Evolutionary conservation across 2,113 vertebrate species (phyloP).

Genomic region (Tursiops truncatus): DNA sequence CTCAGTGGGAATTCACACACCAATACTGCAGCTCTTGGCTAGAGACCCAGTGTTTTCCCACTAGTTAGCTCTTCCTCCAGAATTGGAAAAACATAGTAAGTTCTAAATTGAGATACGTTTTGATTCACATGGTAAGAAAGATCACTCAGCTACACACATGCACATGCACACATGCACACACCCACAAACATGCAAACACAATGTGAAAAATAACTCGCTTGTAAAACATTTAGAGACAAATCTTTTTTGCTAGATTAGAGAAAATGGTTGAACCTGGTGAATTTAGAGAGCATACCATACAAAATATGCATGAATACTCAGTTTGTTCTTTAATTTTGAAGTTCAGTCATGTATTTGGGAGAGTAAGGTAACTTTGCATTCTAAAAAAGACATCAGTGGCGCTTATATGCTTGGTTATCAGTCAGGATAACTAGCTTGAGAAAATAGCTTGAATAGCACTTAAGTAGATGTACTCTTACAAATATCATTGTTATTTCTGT

Average conservation of each 20-base stretch:
- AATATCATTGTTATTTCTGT: neutral
- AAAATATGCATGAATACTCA: neutral
- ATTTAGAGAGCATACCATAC: neutral
- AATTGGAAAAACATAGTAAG: neutral
- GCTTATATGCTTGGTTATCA: neutral
- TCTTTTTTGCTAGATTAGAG: neutral
- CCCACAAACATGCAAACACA: neutral
- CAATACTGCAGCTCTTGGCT: neutral
- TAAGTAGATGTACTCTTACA: neutral
- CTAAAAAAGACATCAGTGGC: neutral
- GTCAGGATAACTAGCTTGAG: neutral
- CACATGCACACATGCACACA: neutral
- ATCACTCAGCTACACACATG: neutral
- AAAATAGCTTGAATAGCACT: neutral
- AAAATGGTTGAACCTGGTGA: neutral
- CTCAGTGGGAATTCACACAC: neutral
- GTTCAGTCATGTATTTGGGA: neutral
- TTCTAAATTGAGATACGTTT: neutral
- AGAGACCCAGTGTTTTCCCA: neutral
- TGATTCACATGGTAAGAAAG: neutral
- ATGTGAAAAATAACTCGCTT: neutral
- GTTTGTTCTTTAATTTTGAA: neutral
- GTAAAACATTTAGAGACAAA: neutral
- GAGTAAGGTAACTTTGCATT: neutral
- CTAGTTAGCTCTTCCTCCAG: neutral